Conservation (phyloP, 2,797 vertebrate species). For the Myotis pilosus region DNA sequence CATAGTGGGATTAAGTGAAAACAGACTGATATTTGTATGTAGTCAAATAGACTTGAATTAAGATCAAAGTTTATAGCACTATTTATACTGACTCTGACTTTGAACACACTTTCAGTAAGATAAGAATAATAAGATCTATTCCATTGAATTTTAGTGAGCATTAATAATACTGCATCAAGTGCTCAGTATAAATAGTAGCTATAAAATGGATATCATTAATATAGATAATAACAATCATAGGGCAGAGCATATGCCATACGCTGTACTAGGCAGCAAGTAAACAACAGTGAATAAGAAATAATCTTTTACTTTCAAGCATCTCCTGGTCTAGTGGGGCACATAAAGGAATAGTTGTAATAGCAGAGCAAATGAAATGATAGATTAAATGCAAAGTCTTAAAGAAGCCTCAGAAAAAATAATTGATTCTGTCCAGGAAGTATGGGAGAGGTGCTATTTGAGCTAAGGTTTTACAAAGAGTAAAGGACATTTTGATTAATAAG, state of each 20-base stretch:
- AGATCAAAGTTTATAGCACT: neutral
- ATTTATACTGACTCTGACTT: constrained; percentile 32
- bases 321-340: neutral
- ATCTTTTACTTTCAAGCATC: neutral
- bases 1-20: constrained; percentile 8
- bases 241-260: neutral
- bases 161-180: neutral
- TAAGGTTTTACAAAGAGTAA: neutral
- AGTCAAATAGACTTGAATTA: neutral
- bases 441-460: neutral
- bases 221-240: neutral
- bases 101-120: neutral
- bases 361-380: neutral
- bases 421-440: neutral
- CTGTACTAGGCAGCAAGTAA: neutral
- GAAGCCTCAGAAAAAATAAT: neutral
- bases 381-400: constrained; percentile 10
- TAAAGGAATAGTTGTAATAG: neutral
- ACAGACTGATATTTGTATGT: neutral
- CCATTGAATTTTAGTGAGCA: neutral
- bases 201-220: neutral
- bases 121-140: neutral
- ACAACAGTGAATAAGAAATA: constrained; percentile 34
- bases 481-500: neutral
- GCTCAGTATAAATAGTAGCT: neutral